Base-by-base conservation (phyloP, 2,113 vertebrate species). In the Emydura subglobosa region DNA sequence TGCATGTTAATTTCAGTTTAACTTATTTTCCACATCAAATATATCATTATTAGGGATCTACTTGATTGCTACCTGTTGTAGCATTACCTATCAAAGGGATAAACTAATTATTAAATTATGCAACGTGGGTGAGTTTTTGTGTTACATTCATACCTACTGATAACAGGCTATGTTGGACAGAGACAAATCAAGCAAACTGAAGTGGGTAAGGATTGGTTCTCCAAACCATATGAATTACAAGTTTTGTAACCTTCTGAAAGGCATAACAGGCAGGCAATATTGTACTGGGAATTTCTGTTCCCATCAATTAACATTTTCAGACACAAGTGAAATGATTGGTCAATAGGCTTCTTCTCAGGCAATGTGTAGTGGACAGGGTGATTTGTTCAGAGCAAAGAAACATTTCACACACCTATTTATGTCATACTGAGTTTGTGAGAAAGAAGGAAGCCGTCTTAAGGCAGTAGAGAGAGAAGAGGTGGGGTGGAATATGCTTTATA, bases 1-100 rank as follows among this genome's bases (percentile, higher is more conserved):
- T 97, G 94, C 94, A 97, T 85, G 91, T 91, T 83, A 91, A 96
- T 94, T 80, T 96, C 92, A 97, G 94, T 96, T 96, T 96, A 93
- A 92, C 87, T 92, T 89, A 97, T 97, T 95, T 93, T 96, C 83
- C 74, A 94, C 2, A 0, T 95, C 92, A 94, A 91, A 96, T 96
- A 95, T 91, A 89, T 54, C 89, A 86, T 95, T 96, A 96, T 95
- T 92, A 96, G 85, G 79, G 93, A 87, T 74, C 51, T 47, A 47
- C 47, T 53, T 9, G 31, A 68, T 93, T 0, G 12, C 88, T 3
- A 81, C 44, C 93, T 96, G 82, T 90, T 96, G 94, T 87, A 97
- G 91, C 65, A 72, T 12, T 79, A 82, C 87, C 81, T 92, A 92
- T 86, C 88, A 92, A 95, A 92, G 83, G 85, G 1, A 13, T 61